Percentiles rank a stretch among this genome's conserved stretches.
Evolutionary conservation across 2,797 vertebrate species (phyloP).

Genomic region (Trachops cirrhosus): DNA sequence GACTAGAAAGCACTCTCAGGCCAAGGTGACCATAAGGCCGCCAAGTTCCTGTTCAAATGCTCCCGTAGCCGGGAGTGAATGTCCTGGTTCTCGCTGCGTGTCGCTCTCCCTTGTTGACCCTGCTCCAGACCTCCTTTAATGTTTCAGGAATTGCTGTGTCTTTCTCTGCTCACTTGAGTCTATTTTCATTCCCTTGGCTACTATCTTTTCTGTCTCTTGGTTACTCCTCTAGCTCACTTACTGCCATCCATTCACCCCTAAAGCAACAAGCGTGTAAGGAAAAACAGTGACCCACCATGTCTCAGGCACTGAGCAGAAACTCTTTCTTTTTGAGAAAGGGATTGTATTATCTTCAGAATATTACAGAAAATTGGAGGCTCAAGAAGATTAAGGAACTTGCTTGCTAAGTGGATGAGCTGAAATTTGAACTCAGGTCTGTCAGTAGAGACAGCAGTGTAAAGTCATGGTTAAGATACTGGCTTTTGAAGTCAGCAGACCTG

Average conservation of each 20-base stretch:
- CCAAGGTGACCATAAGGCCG: neutral
- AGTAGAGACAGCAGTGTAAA: neutral
- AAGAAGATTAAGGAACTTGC: neutral
- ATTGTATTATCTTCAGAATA: neutral
- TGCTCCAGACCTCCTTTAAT: neutral
- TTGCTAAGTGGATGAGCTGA: neutral
- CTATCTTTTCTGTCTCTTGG: neutral
- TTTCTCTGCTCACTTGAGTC: neutral
- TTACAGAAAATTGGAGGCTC: neutral
- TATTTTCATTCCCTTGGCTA: neutral
- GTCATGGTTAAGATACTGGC: neutral
- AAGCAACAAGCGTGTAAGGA: neutral
- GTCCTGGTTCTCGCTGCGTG: accelerated
- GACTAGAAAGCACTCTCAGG: neutral
- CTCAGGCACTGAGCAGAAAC: neutral
- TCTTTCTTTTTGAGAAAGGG: neutral
- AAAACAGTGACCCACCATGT: neutral
- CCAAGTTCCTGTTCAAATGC: neutral
- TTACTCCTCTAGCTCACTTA: neutral
- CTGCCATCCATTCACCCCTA: neutral
- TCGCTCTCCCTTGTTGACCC: neutral
- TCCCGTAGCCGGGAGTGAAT: neutral
- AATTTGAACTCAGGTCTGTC: neutral
- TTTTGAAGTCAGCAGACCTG: neutral
- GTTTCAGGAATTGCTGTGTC: neutral